These are phyloP conservation scores for Plotosus lineatus DNA, from an alignment of 2,113 vertebrate genomes.

Conservation along the genomic window DNA sequence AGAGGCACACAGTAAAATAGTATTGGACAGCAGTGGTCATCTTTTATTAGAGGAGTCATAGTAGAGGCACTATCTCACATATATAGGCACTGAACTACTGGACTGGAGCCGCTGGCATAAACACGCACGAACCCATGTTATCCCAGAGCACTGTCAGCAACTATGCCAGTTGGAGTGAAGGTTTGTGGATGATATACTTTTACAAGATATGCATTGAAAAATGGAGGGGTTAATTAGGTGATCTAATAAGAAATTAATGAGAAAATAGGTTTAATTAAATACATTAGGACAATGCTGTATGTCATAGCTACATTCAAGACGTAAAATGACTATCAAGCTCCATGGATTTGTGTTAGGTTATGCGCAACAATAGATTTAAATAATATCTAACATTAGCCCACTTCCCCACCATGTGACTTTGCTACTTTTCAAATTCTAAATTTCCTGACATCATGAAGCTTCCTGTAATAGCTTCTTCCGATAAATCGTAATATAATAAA, in stretches of 20 bases:
- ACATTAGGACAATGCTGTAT: not conserved
- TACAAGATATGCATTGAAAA: slow-evolving; percentile 35
- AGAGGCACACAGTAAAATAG: slow-evolving; percentile 43
- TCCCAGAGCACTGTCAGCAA: slow-evolving; percentile 47
- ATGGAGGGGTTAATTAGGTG: slow-evolving; percentile 12
- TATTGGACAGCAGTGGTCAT: slow-evolving; percentile 69
- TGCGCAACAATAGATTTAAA: not conserved
- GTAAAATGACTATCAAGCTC: not conserved
- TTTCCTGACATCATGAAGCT: slow-evolving; percentile 12
- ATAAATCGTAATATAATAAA: not conserved
- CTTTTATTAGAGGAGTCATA: slow-evolving; percentile 76
- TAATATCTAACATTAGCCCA: slow-evolving; percentile 8
- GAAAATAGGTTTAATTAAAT: not conserved
- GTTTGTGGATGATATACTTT: slow-evolving; percentile 40
- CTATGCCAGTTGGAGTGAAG: slow-evolving; percentile 43
- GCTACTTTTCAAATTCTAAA: slow-evolving; percentile 4
- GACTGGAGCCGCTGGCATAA: slow-evolving; percentile 68
- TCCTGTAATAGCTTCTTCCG: not conserved
- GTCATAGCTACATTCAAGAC: not conserved
- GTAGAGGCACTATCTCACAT: slow-evolving; percentile 78
- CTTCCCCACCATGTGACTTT: slow-evolving; percentile 1
- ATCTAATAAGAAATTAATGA: not conserved
- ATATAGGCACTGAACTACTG: slow-evolving; percentile 80
- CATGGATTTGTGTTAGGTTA: not conserved
- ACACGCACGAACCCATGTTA: slow-evolving; percentile 48